Evolutionary conservation across 35 echinoderm and acorn worm genomes (phyloP).

Genomic region (Strongylocentrotus purpuratus): DNA sequence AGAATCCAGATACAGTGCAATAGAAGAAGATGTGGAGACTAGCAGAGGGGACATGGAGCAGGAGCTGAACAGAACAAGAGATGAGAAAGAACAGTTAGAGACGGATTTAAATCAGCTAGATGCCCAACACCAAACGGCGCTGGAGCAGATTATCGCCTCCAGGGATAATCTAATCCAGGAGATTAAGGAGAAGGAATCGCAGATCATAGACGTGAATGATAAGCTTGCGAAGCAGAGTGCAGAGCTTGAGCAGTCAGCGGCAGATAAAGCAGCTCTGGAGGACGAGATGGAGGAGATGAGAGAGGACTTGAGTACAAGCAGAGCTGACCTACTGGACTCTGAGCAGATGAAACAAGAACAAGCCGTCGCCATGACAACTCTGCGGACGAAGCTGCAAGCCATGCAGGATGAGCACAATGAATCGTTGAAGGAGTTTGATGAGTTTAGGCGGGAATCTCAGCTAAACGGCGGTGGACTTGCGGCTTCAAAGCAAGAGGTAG

Average conservation of each 20-base stretch:
- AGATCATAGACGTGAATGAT: background rate
- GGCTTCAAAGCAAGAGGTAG: too few relatives aligned
- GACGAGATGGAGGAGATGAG: constrained; percentile 20
- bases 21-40: constrained; percentile 35
- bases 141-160: constrained; percentile 32
- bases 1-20: background rate
- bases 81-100: constrained; percentile 50
- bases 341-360: constrained; percentile 49
- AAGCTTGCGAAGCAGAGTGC: background rate
- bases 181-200: constrained; percentile 27
- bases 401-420: constrained; percentile 38
- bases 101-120: constrained; percentile 22
- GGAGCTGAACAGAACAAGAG: constrained; percentile 20
- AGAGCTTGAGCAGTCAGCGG: background rate
- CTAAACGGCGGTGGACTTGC: background rate
- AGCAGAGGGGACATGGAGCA: constrained; percentile 41
- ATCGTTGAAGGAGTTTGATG: background rate
- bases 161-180: constrained; percentile 48
- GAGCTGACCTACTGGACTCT: background rate
- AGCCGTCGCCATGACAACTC: constrained; percentile 42
- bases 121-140: background rate
- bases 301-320: constrained; percentile 23
- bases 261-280: background rate
- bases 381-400: constrained; percentile 17
- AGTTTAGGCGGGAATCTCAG: background rate